Evolutionary conservation across 2,113 vertebrate species (phyloP).

Genomic region (Apistogramma diplotaenia): DNA sequence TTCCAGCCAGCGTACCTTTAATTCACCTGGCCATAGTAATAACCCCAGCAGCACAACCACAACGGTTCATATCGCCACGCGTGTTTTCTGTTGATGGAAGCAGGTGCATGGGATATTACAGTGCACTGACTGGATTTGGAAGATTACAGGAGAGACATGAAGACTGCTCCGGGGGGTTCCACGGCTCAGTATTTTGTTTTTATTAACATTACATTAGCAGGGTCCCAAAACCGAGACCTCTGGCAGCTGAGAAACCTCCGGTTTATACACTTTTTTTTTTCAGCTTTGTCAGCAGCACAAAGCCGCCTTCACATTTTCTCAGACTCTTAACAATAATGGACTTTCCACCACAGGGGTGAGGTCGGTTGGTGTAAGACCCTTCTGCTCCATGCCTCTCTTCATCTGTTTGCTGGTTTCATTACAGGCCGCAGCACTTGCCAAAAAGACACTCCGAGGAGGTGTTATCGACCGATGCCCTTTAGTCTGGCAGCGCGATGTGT

Average conservation of each 20-base stretch:
- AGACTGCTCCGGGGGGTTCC: constrained; percentile 41
- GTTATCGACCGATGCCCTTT: constrained; percentile 37
- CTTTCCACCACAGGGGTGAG: constrained; percentile 34
- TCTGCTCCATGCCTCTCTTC: constrained; percentile 10
- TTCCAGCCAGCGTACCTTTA: constrained; percentile 18
- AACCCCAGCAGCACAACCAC: constrained; percentile 31
- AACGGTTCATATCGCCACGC: constrained; percentile 32
- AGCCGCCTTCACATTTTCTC: constrained; percentile 41
- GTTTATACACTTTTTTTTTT: constrained; percentile 65
- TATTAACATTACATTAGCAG: constrained; percentile 69
- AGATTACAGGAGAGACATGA: constrained; percentile 37
- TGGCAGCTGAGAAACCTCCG: constrained; percentile 56
- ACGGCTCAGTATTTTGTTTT: constrained; percentile 60
- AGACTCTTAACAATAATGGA: constrained; percentile 67
- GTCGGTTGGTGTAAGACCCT: constrained; percentile 23
- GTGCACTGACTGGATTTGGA: constrained; percentile 22
- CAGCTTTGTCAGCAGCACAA: constrained; percentile 68
- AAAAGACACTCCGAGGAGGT: constrained; percentile 41
- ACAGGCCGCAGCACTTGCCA: constrained; percentile 30
- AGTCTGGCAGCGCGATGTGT: constrained; percentile 37
- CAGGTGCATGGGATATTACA: constrained; percentile 34
- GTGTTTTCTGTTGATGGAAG: constrained; percentile 68
- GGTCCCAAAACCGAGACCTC: constrained; percentile 46
- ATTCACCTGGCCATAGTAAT: constrained; percentile 37
- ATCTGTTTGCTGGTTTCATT: constrained; percentile 54